A percentile compares a stretch with the other conserved stretches of the same genome.
These are phyloP conservation scores for Melieria omissa DNA, from an alignment of 2,888 invertebrate species.

Conservation along the genomic window DNA sequence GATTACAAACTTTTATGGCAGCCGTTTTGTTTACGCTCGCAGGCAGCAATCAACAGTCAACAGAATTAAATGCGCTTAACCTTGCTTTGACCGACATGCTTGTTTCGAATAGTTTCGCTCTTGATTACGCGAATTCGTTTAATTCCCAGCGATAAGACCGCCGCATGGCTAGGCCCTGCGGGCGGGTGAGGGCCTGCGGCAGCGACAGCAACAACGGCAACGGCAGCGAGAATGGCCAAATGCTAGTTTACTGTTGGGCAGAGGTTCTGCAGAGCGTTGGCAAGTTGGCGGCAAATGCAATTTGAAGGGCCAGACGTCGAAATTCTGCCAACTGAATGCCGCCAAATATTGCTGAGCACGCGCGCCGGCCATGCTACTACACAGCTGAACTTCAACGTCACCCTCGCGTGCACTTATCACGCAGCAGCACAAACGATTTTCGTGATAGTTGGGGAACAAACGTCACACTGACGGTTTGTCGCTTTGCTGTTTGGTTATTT, in stretches of 20 bases:
- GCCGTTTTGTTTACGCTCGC: slow-evolving; percentile 5
- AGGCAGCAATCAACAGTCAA: neutral
- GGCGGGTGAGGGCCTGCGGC: no score
- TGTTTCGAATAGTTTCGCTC: neutral
- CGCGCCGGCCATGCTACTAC: slow-evolving; percentile 4
- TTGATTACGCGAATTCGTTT: neutral
- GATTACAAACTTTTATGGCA: neutral
- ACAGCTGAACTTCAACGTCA: neutral
- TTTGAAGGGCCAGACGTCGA: neutral
- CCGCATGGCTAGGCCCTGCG: no score
- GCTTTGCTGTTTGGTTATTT: no score
- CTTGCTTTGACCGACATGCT: slow-evolving; percentile 50
- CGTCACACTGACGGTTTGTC: no score
- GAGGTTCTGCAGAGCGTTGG: no score
- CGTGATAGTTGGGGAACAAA: slow-evolving; percentile 39
- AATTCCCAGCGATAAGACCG: slow-evolving; percentile 14
- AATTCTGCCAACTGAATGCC: no score
- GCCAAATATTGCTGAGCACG: neutral
- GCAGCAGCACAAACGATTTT: slow-evolving; percentile 37
- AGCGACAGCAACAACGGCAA: no score
- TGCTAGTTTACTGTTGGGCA: no score
- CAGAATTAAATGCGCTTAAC: slow-evolving; percentile 43
- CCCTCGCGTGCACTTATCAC: slow-evolving; percentile 44
- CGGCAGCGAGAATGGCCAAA: no score
- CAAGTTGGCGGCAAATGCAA: neutral